Base-by-base conservation (phyloP, 2,113 vertebrate species). In the Junco hyemalis region DNA sequence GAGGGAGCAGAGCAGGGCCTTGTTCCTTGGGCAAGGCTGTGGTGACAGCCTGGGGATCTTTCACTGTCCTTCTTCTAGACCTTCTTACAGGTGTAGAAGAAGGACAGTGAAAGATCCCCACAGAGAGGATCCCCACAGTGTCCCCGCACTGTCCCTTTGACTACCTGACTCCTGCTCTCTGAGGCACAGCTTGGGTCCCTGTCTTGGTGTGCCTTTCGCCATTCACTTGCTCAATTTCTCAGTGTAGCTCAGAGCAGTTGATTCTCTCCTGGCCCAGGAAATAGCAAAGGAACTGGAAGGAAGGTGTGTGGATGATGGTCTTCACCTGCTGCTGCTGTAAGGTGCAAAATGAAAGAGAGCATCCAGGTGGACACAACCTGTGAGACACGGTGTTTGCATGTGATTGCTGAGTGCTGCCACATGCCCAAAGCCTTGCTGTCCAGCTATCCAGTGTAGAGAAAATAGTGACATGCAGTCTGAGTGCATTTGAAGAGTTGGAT, bases 281-380 rank as follows among this genome's bases (percentile, higher is more conserved):
- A 25, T 14, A 28, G n/a, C 38, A 73, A 40, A 61, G 33, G 18
- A 59, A 35, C 38, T 28, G 18, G 14, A 72, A 64, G 56, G 64
- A 76, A 59, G 71, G 63, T 14, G 7, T 0, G 1, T 63, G 22
- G 33, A n/a, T 61, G 47, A 10, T 0, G 4, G 31, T 65, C 71
- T 59, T 64, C 44, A 56, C 8, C 33, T 5, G 6, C 44, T 89
- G 50, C 2, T 85, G 44, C 57, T 64, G 7, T 38, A 53, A 42
- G n/a, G 36, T 82, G 45, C 36, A 80, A 65, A 47, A 47, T 47
- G 11, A 47, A 47, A 57, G 65, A 31, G 24, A 29, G 25, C 12
- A 13, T 65, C 48, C 17, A 15, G 26, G 51, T 47, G 56, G 48
- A 59, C 44, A 45, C 76, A 50, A 56, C 38, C 56, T 85, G 61